These are phyloP conservation scores for Drosophila pectinifera DNA, from an alignment of 1,140 invertebrate genomes.

Conservation along the genomic window DNA sequence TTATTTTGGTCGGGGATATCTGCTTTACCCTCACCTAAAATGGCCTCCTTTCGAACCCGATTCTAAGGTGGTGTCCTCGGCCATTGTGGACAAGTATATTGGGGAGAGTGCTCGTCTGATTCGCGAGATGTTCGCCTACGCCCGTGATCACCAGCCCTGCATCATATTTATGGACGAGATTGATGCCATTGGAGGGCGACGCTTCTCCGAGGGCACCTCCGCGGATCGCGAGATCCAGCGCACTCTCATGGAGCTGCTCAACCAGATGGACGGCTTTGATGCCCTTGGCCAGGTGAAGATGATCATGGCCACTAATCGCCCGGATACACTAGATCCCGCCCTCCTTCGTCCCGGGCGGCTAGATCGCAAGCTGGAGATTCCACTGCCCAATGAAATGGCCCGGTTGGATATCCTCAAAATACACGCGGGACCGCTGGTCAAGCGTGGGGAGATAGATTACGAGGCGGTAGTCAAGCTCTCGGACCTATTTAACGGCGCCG, in stretches of 20 bases:
- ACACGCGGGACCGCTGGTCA: conserved; percentile 97
- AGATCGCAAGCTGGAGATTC: conserved; percentile 99
- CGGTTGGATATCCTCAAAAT: conserved; percentile 98
- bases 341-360: conserved; percentile 98
- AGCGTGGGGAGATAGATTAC: conserved; percentile 99
- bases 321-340: conserved; percentile 99
- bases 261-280: conserved; percentile 98
- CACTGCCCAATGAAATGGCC: conserved; percentile 94
- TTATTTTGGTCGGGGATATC: background rate
- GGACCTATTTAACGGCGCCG: conserved; percentile 99
- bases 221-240: conserved; percentile 99
- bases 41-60: too few species aligned
- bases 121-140: conserved; percentile 99
- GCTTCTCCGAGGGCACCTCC: conserved; percentile 98
- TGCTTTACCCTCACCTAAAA: background rate
- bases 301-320: conserved; percentile 99
- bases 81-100: conserved; percentile 97
- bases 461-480: conserved; percentile 99
- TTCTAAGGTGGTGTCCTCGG: conserved; percentile 95
- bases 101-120: conserved; percentile 99
- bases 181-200: conserved; percentile 98
- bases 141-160: conserved; percentile 99
- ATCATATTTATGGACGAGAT: conserved; percentile 99
- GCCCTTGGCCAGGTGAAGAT: conserved; percentile 96
- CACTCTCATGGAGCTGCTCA: conserved; percentile 99